Conservation (phyloP, 2,888 invertebrate species). For the Blera fallax region DNA sequence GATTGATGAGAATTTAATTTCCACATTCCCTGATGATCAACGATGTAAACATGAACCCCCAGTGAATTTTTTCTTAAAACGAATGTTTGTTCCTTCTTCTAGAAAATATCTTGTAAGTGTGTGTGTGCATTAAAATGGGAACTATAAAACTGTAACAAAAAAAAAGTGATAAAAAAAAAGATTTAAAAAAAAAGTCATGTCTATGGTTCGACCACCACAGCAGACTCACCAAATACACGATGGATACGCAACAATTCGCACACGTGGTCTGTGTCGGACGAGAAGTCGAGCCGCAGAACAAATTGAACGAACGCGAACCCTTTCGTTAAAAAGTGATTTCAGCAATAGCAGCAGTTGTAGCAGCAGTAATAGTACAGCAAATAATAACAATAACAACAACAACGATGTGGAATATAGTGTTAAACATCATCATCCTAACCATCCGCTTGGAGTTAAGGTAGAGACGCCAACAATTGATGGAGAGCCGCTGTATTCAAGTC, state of each 20-base stretch:
- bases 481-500: conserved; percentile 79
- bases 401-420: conserved; percentile 53
- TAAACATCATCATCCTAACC: conserved; percentile 41
- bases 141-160: conserved; percentile 42
- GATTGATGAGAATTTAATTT: conserved; percentile 66
- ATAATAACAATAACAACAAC: conserved; percentile 72
- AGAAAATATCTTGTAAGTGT: conserved; percentile 6
- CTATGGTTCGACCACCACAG: conserved; percentile 75
- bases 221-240: conserved; percentile 85
- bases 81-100: neutral
- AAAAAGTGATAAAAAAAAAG: conserved; percentile 20
- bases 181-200: conserved; percentile 32
- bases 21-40: conserved; percentile 57
- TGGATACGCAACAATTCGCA: conserved; percentile 93
- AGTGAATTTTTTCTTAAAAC: too few relatives aligned
- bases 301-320: conserved; percentile 77
- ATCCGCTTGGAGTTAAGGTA: conserved; percentile 76
- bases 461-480: conserved; percentile 78
- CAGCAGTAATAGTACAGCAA: conserved; percentile 54
- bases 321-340: conserved; percentile 78
- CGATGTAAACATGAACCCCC: conserved; percentile 6
- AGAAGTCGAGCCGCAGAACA: conserved; percentile 80
- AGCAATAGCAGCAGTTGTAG: conserved; percentile 72
- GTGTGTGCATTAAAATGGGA: conserved; percentile 33
- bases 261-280: conserved; percentile 83